Base-by-base conservation (phyloP, 2,797 vertebrate genomes). In the Rallus crepitans region DNA sequence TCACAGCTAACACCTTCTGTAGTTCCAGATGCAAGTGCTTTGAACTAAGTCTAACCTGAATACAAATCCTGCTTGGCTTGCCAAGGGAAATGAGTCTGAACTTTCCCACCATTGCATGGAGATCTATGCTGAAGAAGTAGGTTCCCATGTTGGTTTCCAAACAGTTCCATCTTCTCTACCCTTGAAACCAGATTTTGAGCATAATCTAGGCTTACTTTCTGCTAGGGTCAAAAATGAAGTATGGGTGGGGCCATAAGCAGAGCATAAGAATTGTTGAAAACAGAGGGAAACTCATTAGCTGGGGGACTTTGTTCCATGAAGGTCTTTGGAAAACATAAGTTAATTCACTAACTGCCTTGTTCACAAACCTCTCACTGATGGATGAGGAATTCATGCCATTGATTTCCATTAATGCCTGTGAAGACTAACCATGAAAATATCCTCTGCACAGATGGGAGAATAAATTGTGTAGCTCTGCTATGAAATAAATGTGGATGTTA, bases 401-500 rank as follows among this genome's bases (percentile, higher is more conserved):
- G 3, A 23, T 89, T 95, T 84, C 60, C 53, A 47, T 78, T 69
- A 90, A 90, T 76, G 69, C 50, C 45, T 77, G 35, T 30, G 42
- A 93, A 91, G 33, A 42, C 56, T 87, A 85, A 64, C 68, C 42
- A 25, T 68, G 81, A 70, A 93, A 90, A 93, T 79, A 89, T 82
- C 40, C 28, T 56, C 66, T 84, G 87, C 60, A 80, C 91, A 94
- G 93, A 90, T 88, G 69, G 83, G 39, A 82, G 56, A 93, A 69
- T 84, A 88, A 94, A 95, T 59, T 68, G 56, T 40, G 37, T 63
- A 80, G 55, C 66, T 80, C 50, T 60, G 50, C 89, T 90, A 31
- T 82, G 92, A 96, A 91, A 94, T 90, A 76, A 94, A 94, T 0
- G 39, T 72, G 55, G 47, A 64, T 90, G 89, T 85, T 93, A 89